Conservation (phyloP, 2,888 invertebrate genomes). For the Trilocha varians region DNA sequence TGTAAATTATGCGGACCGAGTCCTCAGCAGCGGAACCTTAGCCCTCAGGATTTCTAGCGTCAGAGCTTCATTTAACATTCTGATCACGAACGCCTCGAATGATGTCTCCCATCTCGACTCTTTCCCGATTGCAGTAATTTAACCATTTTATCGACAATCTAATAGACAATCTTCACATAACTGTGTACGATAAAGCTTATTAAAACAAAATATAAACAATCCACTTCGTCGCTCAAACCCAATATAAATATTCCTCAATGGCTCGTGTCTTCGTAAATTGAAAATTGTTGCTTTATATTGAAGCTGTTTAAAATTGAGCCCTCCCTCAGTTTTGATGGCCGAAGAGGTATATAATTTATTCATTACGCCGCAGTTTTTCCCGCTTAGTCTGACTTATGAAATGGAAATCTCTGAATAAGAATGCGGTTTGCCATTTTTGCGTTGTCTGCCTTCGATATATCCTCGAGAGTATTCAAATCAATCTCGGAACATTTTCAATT, state of each 20-base stretch:
- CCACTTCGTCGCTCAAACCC: constrained; percentile 14
- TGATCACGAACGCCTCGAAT: constrained; percentile 61
- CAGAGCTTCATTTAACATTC: constrained; percentile 59
- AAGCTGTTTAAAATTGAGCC: constrained; percentile 31
- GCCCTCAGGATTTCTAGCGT: constrained; percentile 32
- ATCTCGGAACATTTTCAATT: constrained; percentile 74
- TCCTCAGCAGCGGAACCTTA: constrained; percentile 29
- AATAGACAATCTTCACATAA: constrained; percentile 59
- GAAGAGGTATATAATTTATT: constrained; percentile 44
- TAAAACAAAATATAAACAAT: constrained; percentile 9
- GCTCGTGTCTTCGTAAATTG: constrained; percentile 24
- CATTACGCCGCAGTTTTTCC: constrained; percentile 38
- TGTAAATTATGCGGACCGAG: constrained; percentile 53
- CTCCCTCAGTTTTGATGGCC: constrained; percentile 31
- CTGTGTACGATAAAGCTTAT: constrained; percentile 18
- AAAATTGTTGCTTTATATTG: constrained; percentile 30
- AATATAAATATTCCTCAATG: constrained; percentile 19
- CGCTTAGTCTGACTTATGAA: constrained; percentile 26
- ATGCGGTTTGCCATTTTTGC: constrained; percentile 46
- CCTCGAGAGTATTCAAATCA: constrained; percentile 70
- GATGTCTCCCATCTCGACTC: constrained; percentile 65
- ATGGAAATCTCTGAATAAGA: constrained; percentile 35
- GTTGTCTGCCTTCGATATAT: constrained; percentile 53
- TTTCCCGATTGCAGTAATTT: constrained; percentile 70
- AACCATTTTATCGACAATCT: constrained; percentile 69